Evolutionary conservation across 2,888 invertebrate genomes (phyloP), one percentile per base, ranked within the genome.

Genomic region (Miltochrista miniata): DNA sequence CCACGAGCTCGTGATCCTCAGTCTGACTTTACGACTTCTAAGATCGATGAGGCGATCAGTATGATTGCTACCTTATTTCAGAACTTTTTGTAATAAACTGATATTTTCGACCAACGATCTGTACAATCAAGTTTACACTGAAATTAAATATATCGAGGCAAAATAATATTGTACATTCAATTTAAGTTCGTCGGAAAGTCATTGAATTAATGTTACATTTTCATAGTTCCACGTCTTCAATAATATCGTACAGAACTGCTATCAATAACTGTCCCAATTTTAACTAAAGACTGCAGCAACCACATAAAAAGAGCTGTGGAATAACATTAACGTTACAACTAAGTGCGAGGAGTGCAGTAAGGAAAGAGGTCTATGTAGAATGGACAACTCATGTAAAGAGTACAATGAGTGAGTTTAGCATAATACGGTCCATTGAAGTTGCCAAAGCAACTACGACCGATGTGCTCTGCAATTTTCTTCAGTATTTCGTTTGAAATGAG

Each of bases 361-460:
- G 15, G 35, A 51, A 30, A 41, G 30, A 42, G 58, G 39, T 64
- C 64, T 50, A 47, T 15, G 45, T 51, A 56, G 39, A 42, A 42
- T 50, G 58, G 64, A 33, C 29, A 29, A 29, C 34, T 51, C 38
- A 24, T 37, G 54, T 56, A 45, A 54, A 54, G 55, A 54, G 44
- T 61, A 40, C 24, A 39, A 40, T 18, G 29, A 40, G 9, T 38
- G 51, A 57, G 52, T 61, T 55, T 54, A 41, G 53, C 44, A 61
- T 54, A 61, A 64, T 56, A 51, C 42, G 40, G 55, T 43, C 47
- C 51, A 52, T 58, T 58, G 41, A 52, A 56, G 48, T 61, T 61
- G 46, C 48, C 38, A 47, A 53, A 53, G 53, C 43, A 51, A 51
- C 37, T 45, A 38, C 15, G 13, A 24, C 12, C 31, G 30, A 12